Evolutionary conservation across 2,113 vertebrate genomes (phyloP).

Genomic region (Oostethus manadensis): DNA sequence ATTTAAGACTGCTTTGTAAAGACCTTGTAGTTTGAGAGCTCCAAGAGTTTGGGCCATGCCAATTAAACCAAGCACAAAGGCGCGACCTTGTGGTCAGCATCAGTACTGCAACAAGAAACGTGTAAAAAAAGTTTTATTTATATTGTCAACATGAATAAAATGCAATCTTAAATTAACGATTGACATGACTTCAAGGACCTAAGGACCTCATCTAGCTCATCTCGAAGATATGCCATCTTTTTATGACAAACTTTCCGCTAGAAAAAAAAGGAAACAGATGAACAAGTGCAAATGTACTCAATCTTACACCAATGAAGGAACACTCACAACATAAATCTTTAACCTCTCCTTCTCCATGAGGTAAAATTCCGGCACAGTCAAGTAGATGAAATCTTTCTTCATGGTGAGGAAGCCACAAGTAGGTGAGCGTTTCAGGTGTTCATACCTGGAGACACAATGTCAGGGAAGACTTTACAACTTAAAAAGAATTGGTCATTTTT

Average conservation of each 20-base stretch:
- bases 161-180: constrained; percentile 3
- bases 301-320: not conserved
- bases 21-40: constrained; percentile 19
- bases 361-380: constrained; percentile 73
- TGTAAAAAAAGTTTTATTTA: constrained; percentile 22
- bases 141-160: not conserved
- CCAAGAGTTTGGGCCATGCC: not conserved
- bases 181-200: constrained; percentile 36
- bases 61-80: constrained; percentile 15
- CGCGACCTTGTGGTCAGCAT: constrained; percentile 52
- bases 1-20: constrained; percentile 38
- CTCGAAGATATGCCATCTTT: constrained; percentile 63
- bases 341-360: constrained; percentile 72
- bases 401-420: constrained; percentile 72
- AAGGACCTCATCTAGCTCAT: constrained; percentile 48
- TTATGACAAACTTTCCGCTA: constrained; percentile 64
- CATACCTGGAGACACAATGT: constrained; percentile 55
- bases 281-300: not conserved
- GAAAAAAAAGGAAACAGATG: not conserved
- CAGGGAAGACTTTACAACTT: not conserved
- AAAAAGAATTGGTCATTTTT: no score
- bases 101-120: constrained; percentile 17
- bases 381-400: constrained; percentile 59
- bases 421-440: constrained; percentile 66
- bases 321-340: constrained; percentile 71